Conservation (phyloP, 2,797 vertebrate species). For the Sphenodon punctatus region DNA sequence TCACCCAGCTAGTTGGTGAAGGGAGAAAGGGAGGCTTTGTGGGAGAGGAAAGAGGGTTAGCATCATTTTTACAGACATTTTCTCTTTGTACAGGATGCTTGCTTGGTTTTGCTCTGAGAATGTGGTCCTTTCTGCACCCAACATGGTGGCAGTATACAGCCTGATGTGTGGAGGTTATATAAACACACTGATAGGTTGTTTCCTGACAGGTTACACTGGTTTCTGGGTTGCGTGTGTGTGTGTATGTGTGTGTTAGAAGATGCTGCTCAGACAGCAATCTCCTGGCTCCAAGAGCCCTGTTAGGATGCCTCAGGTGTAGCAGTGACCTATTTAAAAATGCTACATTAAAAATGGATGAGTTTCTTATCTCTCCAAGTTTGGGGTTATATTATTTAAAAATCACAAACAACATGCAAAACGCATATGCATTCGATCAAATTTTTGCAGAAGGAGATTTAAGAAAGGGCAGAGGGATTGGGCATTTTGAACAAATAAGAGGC, state of each 20-base stretch:
- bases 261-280: neutral
- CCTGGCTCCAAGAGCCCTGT: slow-evolving; percentile 19
- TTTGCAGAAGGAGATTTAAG: slow-evolving; percentile 29
- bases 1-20: neutral
- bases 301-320: slow-evolving; percentile 46
- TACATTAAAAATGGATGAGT: slow-evolving; percentile 52
- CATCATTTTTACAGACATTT: neutral
- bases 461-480: neutral
- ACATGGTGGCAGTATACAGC: neutral
- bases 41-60: accelerated
- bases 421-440: slow-evolving; percentile 36
- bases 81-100: neutral
- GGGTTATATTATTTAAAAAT: slow-evolving; percentile 33
- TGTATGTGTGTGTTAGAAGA: neutral
- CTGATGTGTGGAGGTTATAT: too few species aligned
- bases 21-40: neutral
- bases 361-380: slow-evolving; percentile 23
- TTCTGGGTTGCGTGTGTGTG: neutral
- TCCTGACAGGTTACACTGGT: neutral
- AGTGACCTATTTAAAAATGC: slow-evolving; percentile 52
- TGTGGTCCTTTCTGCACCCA: neutral
- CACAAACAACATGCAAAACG: slow-evolving; percentile 38
- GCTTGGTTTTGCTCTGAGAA: neutral
- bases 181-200: neutral
- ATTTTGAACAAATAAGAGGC: slow-evolving; percentile 3